These are phyloP conservation scores for Tenthredo livida DNA, from an alignment of 2,888 invertebrate genomes.

Conservation along the genomic window DNA sequence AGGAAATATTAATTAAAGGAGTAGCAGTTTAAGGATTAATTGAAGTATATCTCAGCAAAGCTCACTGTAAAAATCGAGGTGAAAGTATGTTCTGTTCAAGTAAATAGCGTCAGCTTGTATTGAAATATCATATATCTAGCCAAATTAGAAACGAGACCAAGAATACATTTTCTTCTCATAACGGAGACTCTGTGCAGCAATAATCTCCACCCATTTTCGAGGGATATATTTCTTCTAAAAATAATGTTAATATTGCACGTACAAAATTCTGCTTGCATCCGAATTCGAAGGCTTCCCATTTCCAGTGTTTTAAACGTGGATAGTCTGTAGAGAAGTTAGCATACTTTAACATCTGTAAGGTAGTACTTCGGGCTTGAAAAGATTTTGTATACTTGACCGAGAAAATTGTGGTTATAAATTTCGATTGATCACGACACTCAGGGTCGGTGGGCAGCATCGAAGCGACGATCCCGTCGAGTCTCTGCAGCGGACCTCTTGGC, in stretches of 20 bases:
- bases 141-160: background rate
- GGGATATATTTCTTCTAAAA: background rate
- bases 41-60: too few species aligned
- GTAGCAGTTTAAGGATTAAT: too few species aligned
- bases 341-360: background rate
- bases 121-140: background rate
- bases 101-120: background rate
- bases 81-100: background rate
- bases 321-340: background rate
- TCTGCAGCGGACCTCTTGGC: conserved; percentile 73
- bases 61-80: too few species aligned
- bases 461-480: conserved; percentile 75
- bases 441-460: conserved; percentile 77
- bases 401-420: background rate
- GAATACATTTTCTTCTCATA: background rate
- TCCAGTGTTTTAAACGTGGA: background rate
- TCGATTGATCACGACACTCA: conserved; percentile 55
- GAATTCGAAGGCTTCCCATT: background rate
- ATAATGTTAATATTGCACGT: background rate
- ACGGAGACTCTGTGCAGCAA: background rate
- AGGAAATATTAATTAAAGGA: too few species aligned
- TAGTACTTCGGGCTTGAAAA: background rate
- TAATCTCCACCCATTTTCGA: background rate
- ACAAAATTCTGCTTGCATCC: background rate
- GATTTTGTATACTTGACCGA: background rate